These are phyloP conservation scores for Eriosoma lanigerum DNA, from an alignment of 1,140 invertebrate genomes.

Conservation along the genomic window DNA sequence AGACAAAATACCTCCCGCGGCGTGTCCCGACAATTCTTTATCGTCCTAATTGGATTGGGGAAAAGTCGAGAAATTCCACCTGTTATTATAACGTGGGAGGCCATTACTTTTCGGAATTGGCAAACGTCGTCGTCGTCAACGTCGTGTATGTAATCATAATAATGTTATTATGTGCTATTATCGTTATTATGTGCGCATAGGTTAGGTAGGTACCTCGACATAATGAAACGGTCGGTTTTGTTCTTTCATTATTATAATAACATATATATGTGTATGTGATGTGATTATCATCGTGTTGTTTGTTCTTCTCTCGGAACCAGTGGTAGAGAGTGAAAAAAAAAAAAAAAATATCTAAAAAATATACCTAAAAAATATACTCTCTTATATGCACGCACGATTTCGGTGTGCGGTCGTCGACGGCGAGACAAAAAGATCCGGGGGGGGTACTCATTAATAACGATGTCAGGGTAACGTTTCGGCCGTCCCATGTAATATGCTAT, in stretches of 20 bases:
- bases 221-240: too few species aligned
- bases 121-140: neutral
- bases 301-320: neutral
- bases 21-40: constrained; percentile 5
- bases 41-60: constrained; percentile 43
- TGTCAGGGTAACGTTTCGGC: constrained; percentile 27
- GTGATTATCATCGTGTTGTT: constrained; percentile 15
- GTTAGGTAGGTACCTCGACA: too few species aligned
- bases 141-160: neutral
- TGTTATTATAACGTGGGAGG: constrained; percentile 33
- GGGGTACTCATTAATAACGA: constrained; percentile 49
- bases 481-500: constrained; percentile 19
- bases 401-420: neutral
- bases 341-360: constrained; percentile 8
- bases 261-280: too few species aligned
- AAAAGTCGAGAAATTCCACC: constrained; percentile 40
- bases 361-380: too few species aligned
- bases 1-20: constrained; percentile 21
- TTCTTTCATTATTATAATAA: too few species aligned
- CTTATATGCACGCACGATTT: constrained; percentile 24
- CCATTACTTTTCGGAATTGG: constrained; percentile 28
- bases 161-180: neutral
- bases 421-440: neutral
- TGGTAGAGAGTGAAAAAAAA: neutral
- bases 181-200: constrained; percentile 14